A percentile compares a stretch with the other conserved stretches of the same genome.
Conservation (phyloP, 2,113 vertebrate species). For the cat (Felis catus) region F.catus_Fca126_mat1.0 CM031420.1:66367001-66367500, state of each 20-base stretch:
- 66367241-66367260: neutral
- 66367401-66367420: slow-evolving; percentile 29
- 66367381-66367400: slow-evolving; percentile 44
- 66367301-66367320: slow-evolving; percentile 1
- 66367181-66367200: neutral
- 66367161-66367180: neutral
- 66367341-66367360: slow-evolving; percentile 44
- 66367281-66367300: slow-evolving; percentile 6
- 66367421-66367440: neutral
- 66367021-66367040: neutral
- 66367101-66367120: neutral
- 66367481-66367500: neutral
- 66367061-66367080: neutral
- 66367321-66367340: slow-evolving; percentile 37
- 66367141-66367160: neutral
- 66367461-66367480: neutral
- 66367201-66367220: neutral
- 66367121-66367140: neutral
- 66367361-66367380: slow-evolving; percentile 51
- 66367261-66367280: neutral
- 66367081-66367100: neutral
- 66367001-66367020: neutral
- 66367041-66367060: neutral
- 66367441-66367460: neutral
- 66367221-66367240: neutral